Base-by-base conservation (phyloP, 2,113 vertebrate genomes). In the Lepisosteus oculatus region DNA sequence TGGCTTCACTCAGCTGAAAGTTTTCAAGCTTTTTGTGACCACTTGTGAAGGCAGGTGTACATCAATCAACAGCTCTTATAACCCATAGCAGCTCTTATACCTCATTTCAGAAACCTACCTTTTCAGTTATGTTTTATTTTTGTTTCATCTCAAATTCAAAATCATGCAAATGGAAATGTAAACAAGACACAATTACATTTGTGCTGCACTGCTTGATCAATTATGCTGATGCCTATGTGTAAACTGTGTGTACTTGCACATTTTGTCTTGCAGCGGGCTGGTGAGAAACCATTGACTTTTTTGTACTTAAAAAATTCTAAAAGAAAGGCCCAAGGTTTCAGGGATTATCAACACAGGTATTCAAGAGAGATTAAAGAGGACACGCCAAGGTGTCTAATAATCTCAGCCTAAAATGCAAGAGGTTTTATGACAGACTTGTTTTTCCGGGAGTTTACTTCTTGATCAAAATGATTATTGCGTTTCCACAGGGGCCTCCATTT, bases 261-360 rank as follows among this genome's bases (percentile, higher is more conserved):
- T 69, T 29, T 17, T 74, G 76, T 80, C 77, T 77, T 29, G 8
- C 47, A 51, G 47, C 47, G 4, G 17, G 47, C 47, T 51, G 47
- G 17, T 51, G 47, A 9, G 47, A 9, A 9, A 51, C 4, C 8
- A 51, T 51, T 51, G 47, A 51, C 47, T 51, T 51, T 51, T 9
- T 9, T 51, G 47, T 51, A 51, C 47, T 51, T 51, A 51, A 9
- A 51, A 6, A 9, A 9, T 51, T 51, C 47, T 51, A 9, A 9
- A 51, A 51, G 47, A 9, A 51, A 51, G 47, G 4, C 47, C 4
- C 47, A 51, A 9, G 8, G 47, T 6, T 5, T 5, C 4, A 5
- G 8, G 47, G 47, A 9, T 51, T 51, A 51, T 5, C 47, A 5
- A 51, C 8, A 51, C 8, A 6, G 4, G 47, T 2, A 5, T 51